Evolutionary conservation across 2,113 vertebrate genomes (phyloP).

Genomic region (Chiloscyllium plagiosum): DNA sequence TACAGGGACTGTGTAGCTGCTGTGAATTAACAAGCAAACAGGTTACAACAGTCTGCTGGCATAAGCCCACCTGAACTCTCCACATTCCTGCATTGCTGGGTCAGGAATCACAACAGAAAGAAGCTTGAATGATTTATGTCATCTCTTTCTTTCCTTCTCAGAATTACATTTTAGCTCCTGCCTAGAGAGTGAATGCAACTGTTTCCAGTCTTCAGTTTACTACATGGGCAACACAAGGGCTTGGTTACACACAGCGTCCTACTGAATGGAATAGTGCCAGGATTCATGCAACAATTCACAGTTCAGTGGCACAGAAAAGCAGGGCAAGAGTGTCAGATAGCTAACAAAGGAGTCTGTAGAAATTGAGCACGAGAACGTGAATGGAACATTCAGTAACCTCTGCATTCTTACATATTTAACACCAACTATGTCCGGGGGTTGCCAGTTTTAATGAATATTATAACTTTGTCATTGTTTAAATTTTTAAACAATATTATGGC

Average conservation of each 20-base stretch:
- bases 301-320: slow-evolving; percentile 16
- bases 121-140: background rate
- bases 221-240: slow-evolving; percentile 26
- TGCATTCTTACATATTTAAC: slow-evolving; percentile 36
- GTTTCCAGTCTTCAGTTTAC: background rate
- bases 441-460: slow-evolving; percentile 20
- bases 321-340: slow-evolving; percentile 2
- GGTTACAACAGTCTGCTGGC: background rate
- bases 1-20: background rate
- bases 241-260: slow-evolving; percentile 16
- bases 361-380: slow-evolving; percentile 11
- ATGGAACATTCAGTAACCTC: slow-evolving; percentile 31
- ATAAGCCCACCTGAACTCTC: background rate
- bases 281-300: slow-evolving; percentile 26
- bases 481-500: slow-evolving; percentile 7
- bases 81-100: background rate
- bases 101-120: background rate
- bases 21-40: background rate
- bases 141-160: background rate
- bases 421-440: slow-evolving; percentile 33
- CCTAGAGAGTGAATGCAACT: background rate
- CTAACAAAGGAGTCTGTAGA: slow-evolving; percentile 19
- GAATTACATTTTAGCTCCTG: background rate
- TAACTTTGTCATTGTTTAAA: slow-evolving; percentile 32
- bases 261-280: slow-evolving; percentile 18